phyloP scores from a whole-genome alignment of 2,888 invertebrate genomes.

The Eudasyphora cyanicolor region DNA sequence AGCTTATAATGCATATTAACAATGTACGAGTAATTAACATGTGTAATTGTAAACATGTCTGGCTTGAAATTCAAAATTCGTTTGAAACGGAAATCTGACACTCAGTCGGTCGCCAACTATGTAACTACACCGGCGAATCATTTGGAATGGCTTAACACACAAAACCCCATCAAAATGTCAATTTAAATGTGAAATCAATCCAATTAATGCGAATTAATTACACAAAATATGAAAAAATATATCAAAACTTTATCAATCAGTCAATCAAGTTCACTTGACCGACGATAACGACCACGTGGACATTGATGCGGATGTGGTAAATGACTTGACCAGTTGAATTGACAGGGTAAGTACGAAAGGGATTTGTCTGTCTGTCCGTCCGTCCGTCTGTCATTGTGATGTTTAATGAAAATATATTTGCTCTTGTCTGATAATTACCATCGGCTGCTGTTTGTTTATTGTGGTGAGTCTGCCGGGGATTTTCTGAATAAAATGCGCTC shows the following conservation, averaged over 20 bases:
- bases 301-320: too few relatives aligned
- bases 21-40: slow-evolving; percentile 35
- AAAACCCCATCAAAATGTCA: slow-evolving; percentile 27
- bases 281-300: not conserved
- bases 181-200: not conserved
- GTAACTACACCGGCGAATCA: slow-evolving; percentile 3
- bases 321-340: not conserved
- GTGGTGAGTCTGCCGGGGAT: too few relatives aligned
- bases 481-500: too few relatives aligned
- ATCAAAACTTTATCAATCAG: slow-evolving; percentile 5
- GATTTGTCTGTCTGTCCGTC: not conserved
- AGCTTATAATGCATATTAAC: not conserved
- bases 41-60: slow-evolving; percentile 44
- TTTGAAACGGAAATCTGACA: slow-evolving; percentile 34
- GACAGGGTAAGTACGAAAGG: not conserved
- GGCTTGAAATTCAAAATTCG: slow-evolving; percentile 33
- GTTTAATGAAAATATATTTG: not conserved
- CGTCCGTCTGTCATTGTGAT: not conserved
- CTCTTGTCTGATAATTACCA: too few relatives aligned
- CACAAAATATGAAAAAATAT: slow-evolving; percentile 8
- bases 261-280: not conserved
- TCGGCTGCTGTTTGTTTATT: too few relatives aligned
- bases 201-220: slow-evolving; percentile 37
- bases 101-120: too few relatives aligned
- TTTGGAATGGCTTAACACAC: not conserved